These are phyloP conservation scores for Bufo bufo DNA, from an alignment of 2,113 vertebrate genomes.

Conservation along the genomic window DNA sequence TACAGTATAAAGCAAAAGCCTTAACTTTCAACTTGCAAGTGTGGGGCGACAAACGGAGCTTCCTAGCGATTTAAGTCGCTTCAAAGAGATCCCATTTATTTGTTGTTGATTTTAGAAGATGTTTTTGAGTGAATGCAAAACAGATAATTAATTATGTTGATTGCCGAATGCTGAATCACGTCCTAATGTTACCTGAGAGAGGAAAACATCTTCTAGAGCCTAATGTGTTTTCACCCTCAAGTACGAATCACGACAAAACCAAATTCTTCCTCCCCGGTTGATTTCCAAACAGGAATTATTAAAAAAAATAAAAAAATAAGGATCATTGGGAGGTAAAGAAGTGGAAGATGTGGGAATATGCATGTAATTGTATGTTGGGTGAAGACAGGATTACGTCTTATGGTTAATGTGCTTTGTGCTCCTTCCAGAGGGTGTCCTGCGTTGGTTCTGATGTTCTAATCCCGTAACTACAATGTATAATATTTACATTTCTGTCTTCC, in stretches of 20 bases:
- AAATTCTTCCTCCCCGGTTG: conserved; percentile 14
- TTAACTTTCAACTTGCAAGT: conserved; percentile 28
- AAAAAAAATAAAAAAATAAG: not conserved
- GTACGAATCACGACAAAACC: conserved; percentile 47
- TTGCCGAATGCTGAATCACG: conserved; percentile 57
- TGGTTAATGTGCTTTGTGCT: conserved; percentile 36
- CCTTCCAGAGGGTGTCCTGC: conserved; percentile 18
- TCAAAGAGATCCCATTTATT: conserved; percentile 54
- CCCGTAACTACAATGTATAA: conserved; percentile 41
- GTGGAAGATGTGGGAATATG: not conserved
- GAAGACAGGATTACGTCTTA: conserved; percentile 22
- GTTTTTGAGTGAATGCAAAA: conserved; percentile 58
- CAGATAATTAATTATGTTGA: conserved; percentile 60
- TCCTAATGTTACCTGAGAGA: conserved; percentile 56
- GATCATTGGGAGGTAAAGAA: not conserved
- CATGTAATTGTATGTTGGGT: conserved; percentile 39
- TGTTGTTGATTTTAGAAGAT: conserved; percentile 58
- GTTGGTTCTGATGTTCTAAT: conserved; percentile 44
- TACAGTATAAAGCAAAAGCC: not conserved
- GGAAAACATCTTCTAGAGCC: conserved; percentile 56
- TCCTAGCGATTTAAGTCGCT: conserved; percentile 40
- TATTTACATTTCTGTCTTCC: conserved; percentile 56
- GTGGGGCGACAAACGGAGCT: conserved; percentile 29
- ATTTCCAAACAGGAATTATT: conserved; percentile 44
- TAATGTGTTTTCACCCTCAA: conserved; percentile 59